A percentile compares a stretch with the other conserved stretches of the same genome.
Evolutionary conservation across 2,888 invertebrate species (phyloP).

Genomic region (Erebia epiphron): DNA sequence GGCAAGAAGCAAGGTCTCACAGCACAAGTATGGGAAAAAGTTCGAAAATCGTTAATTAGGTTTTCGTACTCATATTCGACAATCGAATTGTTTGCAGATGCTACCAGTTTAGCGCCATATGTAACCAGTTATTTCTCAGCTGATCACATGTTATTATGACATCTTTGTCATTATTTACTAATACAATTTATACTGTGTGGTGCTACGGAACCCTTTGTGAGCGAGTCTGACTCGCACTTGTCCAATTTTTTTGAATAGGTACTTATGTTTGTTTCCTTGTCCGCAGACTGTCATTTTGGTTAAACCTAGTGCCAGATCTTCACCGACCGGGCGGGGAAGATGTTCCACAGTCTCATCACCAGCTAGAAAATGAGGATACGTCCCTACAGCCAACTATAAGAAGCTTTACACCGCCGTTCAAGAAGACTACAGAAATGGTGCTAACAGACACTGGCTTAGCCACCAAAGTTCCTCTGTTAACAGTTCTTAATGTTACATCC

Average conservation of each 20-base stretch:
- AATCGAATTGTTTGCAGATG: too few species aligned
- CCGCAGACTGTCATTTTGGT: slow-evolving; percentile 93
- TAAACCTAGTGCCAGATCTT: slow-evolving; percentile 95
- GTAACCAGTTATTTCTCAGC: too few species aligned
- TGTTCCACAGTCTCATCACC: slow-evolving; percentile 92
- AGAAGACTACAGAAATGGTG: slow-evolving; percentile 80
- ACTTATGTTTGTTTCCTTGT: slow-evolving; percentile 43
- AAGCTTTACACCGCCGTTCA: slow-evolving; percentile 82
- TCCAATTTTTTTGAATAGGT: neutral
- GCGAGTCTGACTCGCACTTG: too few species aligned
- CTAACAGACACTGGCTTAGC: slow-evolving; percentile 69
- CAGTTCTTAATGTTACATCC: slow-evolving; percentile 70
- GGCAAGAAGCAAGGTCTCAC: too few species aligned
- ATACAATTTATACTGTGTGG: too few species aligned
- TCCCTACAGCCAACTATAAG: slow-evolving; percentile 79
- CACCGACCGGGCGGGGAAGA: slow-evolving; percentile 94
- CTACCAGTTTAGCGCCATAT: too few species aligned
- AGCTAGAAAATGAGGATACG: slow-evolving; percentile 89
- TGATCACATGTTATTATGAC: too few species aligned
- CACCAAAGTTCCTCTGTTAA: slow-evolving; percentile 67
- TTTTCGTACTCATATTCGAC: too few species aligned
- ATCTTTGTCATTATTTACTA: too few species aligned
- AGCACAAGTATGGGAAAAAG: too few species aligned
- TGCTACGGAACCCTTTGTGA: too few species aligned
- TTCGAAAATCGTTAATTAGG: too few species aligned